Base-by-base conservation (phyloP, 2,797 vertebrate genomes). In the Microctenopoma lineatum region DNA sequence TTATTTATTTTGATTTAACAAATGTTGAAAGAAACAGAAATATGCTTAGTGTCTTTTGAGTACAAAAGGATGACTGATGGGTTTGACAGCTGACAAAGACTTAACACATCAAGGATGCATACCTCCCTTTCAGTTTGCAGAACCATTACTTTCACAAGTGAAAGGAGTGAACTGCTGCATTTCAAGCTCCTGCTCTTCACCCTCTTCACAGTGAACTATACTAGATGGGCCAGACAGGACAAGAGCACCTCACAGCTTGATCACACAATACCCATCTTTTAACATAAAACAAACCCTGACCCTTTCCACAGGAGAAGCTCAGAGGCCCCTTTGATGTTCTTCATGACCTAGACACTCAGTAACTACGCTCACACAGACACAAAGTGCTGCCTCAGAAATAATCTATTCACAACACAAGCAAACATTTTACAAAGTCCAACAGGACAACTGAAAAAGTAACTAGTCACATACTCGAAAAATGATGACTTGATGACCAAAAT, bases 71-170 rank as follows among this genome's bases (percentile, higher is more conserved):
- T 27, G 56, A 32, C 29, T n/a, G 75, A 75, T 56, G 73, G 45
- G 13, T 47, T 64, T 39, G 44, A 59, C 18, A 21, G 69, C 25
- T 60, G 59, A 90, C 74, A 87, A 87, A 86, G 67, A 55, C 66
- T 67, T 29, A 3, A 51, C 51, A 71, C 87, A 90, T 5, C 50
- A 67, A 62, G 51, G 67, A 70, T 14, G 57, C 64, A 51, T 46
- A 26, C 61, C 59, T 81, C 58, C 63, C 66, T 89, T 88, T 89
- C 75, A 87, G 73, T 54, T 41, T 55, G 57, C 56, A 41, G 48
- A 80, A 26, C 58, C 52, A 47, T 67, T 77, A 34, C 61, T 45
- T 64, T 42, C 68, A 69, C 2, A 0, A 59, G 34, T 51, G 59
- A 81, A 69, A 82, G 74, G 74, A 58, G 41, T 0, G 16, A 78